Percentiles rank a stretch among this genome's conserved stretches.
Evolutionary conservation across 1,140 invertebrate species (phyloP).

Genomic region (Drosophila jambulina): DNA sequence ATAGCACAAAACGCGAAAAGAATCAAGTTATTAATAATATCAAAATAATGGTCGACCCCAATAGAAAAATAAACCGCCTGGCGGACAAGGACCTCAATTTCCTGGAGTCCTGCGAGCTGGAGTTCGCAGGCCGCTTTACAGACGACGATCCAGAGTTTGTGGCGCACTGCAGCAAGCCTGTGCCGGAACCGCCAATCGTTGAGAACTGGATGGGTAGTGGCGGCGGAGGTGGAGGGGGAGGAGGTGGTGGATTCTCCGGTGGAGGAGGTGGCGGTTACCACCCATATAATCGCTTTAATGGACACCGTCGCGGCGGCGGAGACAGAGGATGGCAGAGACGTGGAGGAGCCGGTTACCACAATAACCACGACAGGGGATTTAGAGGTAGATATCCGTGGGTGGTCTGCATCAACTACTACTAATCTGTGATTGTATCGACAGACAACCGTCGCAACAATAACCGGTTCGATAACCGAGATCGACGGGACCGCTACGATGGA

Average conservation of each 20-base stretch:
- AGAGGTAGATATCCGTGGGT: slow-evolving; percentile 28
- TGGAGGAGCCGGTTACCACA: slow-evolving; percentile 44
- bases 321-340: slow-evolving; percentile 63
- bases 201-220: slow-evolving; percentile 85
- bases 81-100: slow-evolving; percentile 85
- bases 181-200: slow-evolving; percentile 85
- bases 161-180: slow-evolving; percentile 77
- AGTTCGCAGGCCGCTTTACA: slow-evolving; percentile 86
- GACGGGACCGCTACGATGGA: slow-evolving; percentile 25
- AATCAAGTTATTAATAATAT: slow-evolving; percentile 8
- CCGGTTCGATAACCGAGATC: slow-evolving; percentile 39
- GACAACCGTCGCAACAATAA: slow-evolving; percentile 57
- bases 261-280: slow-evolving; percentile 30
- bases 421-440: not conserved
- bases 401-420: no score
- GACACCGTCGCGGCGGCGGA: slow-evolving; percentile 55
- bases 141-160: slow-evolving; percentile 86
- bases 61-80: slow-evolving; percentile 84
- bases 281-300: slow-evolving; percentile 63
- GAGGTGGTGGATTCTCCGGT: slow-evolving; percentile 6
- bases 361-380: slow-evolving; percentile 41
- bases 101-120: slow-evolving; percentile 86
- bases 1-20: not conserved
- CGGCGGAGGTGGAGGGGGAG: slow-evolving; percentile 23
- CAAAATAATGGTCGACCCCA: slow-evolving; percentile 80